These are phyloP conservation scores for Erithacus rubecula DNA, from an alignment of 2,797 vertebrate species.

Conservation along the genomic window DNA sequence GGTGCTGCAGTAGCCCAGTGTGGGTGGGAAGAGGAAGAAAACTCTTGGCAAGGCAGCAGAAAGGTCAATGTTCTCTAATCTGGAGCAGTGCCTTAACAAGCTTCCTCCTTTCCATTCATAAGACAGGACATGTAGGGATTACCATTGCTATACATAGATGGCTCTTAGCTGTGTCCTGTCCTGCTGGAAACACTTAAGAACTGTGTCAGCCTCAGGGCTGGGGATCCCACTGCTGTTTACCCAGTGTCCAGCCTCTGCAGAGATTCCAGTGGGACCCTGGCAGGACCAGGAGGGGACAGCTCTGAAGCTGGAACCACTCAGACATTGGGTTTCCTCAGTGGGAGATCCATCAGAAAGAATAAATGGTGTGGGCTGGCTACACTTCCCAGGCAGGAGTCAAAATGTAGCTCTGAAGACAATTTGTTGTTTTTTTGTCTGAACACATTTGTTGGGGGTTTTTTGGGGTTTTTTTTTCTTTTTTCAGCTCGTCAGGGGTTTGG, in stretches of 20 bases:
- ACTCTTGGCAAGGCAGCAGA: background rate
- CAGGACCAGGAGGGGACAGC: background rate
- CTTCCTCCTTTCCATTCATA: background rate
- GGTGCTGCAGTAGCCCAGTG: background rate
- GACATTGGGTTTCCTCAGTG: background rate
- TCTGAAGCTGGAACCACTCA: background rate
- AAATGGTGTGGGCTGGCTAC: background rate
- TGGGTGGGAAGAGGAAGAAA: background rate
- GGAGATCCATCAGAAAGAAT: background rate
- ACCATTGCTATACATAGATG: conserved; percentile 45
- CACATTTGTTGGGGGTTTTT: background rate
- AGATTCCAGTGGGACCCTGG: background rate
- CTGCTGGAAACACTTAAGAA: background rate
- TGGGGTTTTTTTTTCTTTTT: background rate
- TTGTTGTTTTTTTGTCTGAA: background rate
- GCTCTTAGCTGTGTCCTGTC: background rate
- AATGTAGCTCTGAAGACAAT: background rate
- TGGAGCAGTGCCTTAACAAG: conserved; percentile 11
- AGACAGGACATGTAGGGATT: conserved; percentile 1
- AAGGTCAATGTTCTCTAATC: background rate
- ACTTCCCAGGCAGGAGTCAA: background rate
- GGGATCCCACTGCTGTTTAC: background rate
- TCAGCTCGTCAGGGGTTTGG: background rate
- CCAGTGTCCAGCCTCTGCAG: background rate
- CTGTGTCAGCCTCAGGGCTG: fast-evolving